Evolutionary conservation across 2,113 vertebrate genomes (phyloP), one percentile per base, ranked within the genome.

Genomic region (Mesembrinibis cayennensis): DNA sequence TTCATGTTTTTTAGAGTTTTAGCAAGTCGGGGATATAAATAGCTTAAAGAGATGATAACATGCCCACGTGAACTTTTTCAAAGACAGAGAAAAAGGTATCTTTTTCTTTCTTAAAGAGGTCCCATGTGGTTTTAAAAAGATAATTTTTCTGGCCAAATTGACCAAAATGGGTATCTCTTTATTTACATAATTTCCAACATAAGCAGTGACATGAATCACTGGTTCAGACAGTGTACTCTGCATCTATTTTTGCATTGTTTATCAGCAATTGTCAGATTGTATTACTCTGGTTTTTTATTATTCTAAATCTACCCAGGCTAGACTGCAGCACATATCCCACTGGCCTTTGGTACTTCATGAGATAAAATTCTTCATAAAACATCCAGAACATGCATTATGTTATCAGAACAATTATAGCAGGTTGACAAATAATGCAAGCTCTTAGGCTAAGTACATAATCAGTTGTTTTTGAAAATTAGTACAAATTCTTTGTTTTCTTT

Each of bases 231-330:
- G 34, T 44, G 32, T 6, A 25, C 29, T 81, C 52, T 79, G 16
- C 44, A 21, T 71, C 38, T 92, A 3, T 44, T 81, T 80, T 74
- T 44, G 61, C 27, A 8, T 11, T 83, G 52, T 94, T 94, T 93
- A 95, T 94, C 90, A 90, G 72, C 72, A 82, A 42, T 42, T 94
- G 59, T 90, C 88, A 83, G 76, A 77, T 62, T 53, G 20, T 52
- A 22, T 87, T 52, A 22, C 14, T 67, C 6, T 61, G 13, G 18
- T 38, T 56, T 78, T 73, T 77, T 16, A 44, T 70, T 71, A 18
- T 20, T 52, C 65, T 94, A 66, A 78, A 89, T 49, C 58, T 83
- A 32, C 32, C 47, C 76, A 66, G 50, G 40, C 72, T 69, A 34
- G 42, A 69, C 71, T 3, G 3, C 30, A 92, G 44, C 27, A 82